These are phyloP conservation scores for Pterophyllum scalare DNA, from an alignment of 2,113 vertebrate species.

Conservation along the genomic window DNA sequence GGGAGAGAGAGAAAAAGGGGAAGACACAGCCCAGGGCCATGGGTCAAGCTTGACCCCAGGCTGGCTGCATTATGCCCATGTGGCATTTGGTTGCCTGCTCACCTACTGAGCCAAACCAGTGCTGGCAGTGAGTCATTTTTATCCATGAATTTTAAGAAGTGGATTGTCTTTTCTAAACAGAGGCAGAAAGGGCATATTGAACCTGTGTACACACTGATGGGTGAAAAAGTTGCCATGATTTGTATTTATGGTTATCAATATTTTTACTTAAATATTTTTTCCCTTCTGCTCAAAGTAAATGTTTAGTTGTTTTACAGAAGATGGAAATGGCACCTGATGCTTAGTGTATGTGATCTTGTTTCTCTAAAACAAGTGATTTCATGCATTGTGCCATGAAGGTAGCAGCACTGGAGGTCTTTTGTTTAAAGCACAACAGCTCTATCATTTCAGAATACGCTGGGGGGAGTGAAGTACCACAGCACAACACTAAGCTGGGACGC, in stretches of 20 bases:
- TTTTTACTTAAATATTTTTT: background rate
- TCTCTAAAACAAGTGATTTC: background rate
- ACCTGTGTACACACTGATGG: background rate
- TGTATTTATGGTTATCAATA: background rate
- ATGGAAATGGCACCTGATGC: background rate
- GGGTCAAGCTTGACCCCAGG: too few relatives aligned
- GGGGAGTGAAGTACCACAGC: background rate
- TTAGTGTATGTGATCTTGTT: background rate
- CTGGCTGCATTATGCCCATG: too few relatives aligned
- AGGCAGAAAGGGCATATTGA: background rate
- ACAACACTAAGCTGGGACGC: constrained; percentile 21
- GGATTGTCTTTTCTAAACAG: background rate
- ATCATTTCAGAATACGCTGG: constrained; percentile 6
- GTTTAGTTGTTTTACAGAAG: background rate
- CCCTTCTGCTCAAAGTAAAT: background rate
- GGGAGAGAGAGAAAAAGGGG: too few relatives aligned
- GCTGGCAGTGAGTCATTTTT: background rate
- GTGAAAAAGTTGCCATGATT: background rate
- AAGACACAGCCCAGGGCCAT: too few relatives aligned
- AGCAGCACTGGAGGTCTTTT: constrained; percentile 1
- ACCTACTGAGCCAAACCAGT: too few relatives aligned
- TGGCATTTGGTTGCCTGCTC: too few relatives aligned
- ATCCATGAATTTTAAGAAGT: background rate
- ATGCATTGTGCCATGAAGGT: background rate
- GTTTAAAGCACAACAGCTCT: constrained; percentile 35